Base-by-base conservation (phyloP, 2,797 vertebrate species). In the Selene dorsalis region DNA sequence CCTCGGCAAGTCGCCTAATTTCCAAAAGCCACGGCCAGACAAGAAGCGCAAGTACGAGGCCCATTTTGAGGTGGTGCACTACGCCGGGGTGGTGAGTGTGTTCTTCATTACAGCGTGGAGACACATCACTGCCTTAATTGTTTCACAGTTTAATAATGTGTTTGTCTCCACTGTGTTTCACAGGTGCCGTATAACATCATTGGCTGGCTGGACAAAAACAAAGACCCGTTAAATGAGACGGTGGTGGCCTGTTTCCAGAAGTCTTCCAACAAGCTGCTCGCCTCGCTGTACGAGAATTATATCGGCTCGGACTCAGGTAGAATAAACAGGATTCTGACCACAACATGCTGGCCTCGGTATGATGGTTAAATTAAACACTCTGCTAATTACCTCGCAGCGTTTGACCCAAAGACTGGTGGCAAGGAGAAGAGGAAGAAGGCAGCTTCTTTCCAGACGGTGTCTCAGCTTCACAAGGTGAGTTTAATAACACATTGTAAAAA, bases 381-480 rank as follows among this genome's bases (percentile, higher is more conserved):
- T 67, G 61, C 3, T 73, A 0, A 47, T 77, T 58, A 30, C 14
- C 24, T 47, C 2, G 0, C 85, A 74, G 94, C 90, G 1, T 93
- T 94, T 3, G 92, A 93, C 6, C 90, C 82, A 45, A 97, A 95
- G 83, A 16, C 94, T 0, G 96, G 96, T 12, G 83, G 79, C 68
- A 98, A 97, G 85, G 97, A 98, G 87, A 99, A 97, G 90, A 96
- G 97, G 76, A 98, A 96, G 91, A 98, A 98, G 92, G 97, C 96
- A 0, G 97, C 97, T 38, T 98, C 97, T 2, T 97, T 98, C 92
- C 97, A 97, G 93, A 98, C 97, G 0, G 96, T 97, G 84, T 98
- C 96, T 0, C 97, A 98, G 93, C 91, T 98, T 67, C 97, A 97
- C 91, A 97, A 98, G 96, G 97, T 98, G 91, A 96, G 95, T 73